phyloP scores from a whole-genome alignment of 1,140 invertebrate genomes.

The Scylla paramamosain region DNA sequence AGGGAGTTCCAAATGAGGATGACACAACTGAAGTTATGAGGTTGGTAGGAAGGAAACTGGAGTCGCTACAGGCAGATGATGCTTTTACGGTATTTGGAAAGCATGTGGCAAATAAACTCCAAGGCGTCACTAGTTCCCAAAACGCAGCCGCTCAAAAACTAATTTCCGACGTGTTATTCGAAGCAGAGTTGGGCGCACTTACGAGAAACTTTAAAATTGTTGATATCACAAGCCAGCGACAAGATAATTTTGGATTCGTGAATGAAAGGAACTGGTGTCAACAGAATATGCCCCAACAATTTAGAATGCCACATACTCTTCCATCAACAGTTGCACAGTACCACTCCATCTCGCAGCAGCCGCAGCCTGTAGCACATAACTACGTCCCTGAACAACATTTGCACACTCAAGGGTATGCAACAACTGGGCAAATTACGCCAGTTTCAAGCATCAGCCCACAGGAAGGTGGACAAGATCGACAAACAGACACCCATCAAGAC shows the following conservation, averaged over 20 bases:
- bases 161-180: conserved; percentile 40
- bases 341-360: conserved; percentile 47
- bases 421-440: conserved; percentile 43
- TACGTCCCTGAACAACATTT: conserved; percentile 40
- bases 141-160: conserved; percentile 44
- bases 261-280: conserved; percentile 44
- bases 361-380: conserved; percentile 45
- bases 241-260: conserved; percentile 46
- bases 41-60: conserved; percentile 40
- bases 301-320: conserved; percentile 48
- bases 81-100: conserved; percentile 42
- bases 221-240: conserved; percentile 45
- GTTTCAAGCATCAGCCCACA: conserved; percentile 39
- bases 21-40: conserved; percentile 46
- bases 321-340: conserved; percentile 50
- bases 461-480: conserved; percentile 36
- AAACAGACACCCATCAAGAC: conserved; percentile 42
- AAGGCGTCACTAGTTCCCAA: conserved; percentile 35
- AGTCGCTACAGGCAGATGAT: conserved; percentile 47
- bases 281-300: conserved; percentile 50
- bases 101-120: conserved; percentile 45
- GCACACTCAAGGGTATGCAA: conserved; percentile 33
- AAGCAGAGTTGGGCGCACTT: conserved; percentile 39
- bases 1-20: conserved; percentile 44
- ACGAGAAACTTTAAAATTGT: conserved; percentile 46